Evolutionary conservation across 1,140 invertebrate genomes (phyloP).

Genomic region (Papilio aristodemus): DNA sequence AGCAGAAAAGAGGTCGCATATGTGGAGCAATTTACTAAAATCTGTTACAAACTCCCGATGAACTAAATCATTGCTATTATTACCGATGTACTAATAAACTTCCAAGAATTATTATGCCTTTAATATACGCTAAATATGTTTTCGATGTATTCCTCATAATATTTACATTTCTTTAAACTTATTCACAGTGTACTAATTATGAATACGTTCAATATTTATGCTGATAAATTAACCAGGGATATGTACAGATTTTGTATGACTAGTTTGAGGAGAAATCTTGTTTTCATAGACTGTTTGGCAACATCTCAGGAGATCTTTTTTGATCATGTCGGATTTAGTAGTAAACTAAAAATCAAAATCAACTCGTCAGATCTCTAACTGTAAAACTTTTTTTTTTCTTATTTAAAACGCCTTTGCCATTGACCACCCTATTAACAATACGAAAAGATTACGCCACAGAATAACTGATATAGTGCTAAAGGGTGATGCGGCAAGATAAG

Average conservation of each 20-base stretch:
- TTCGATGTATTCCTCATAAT: neutral
- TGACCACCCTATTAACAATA: neutral
- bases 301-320: too few species aligned
- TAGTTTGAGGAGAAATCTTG: too few species aligned
- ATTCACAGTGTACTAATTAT: neutral
- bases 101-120: neutral
- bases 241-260: too few species aligned
- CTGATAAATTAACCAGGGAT: too few species aligned
- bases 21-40: conserved; percentile 26
- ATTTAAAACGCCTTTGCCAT: too few species aligned
- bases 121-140: neutral
- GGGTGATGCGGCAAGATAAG: conserved; percentile 16
- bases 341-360: too few species aligned
- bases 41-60: conserved; percentile 16
- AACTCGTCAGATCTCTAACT: too few species aligned
- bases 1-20: conserved; percentile 21
- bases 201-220: neutral
- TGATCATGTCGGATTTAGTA: too few species aligned
- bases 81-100: conserved; percentile 7
- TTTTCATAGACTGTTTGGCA: too few species aligned
- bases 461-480: neutral
- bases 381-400: too few species aligned
- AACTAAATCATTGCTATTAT: neutral
- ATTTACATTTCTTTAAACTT: neutral
- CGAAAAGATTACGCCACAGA: neutral